Evolutionary conservation across 2,888 invertebrate genomes (phyloP), one percentile per base, ranked within the genome.

Genomic region (Isotomurus palustris): DNA sequence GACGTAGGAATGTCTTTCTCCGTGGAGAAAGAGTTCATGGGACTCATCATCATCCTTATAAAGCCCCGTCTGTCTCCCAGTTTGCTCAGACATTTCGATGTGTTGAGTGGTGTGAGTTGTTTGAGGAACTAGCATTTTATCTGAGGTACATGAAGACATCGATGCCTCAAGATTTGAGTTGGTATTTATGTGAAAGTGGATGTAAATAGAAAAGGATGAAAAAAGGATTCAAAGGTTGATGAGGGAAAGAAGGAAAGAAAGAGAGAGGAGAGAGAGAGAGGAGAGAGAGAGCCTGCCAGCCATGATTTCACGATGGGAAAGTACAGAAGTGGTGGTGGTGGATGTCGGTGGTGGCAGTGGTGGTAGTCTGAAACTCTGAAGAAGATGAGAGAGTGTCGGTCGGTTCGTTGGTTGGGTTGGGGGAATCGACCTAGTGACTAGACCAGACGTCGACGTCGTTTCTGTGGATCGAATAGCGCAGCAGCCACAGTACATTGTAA

Each of bases 341-440:
- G 19, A 19, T 38, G 38, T 38, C 38, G 38, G 38, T n/a, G n/a
- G n/a, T 38, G 6, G 38, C 17, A 17, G 14, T 19, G 38, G 19
- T 38, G 38, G 38, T 38, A n/a, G n/a, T n/a, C n/a, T 38, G 38
- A 14, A 8, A 19, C 19, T 40, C 41, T 40, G n/a, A 17, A 52
- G 52, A 41, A 38, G 40, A 28, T n/a, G n/a, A n/a, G n/a, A 56
- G 53, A 45, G 36, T 51, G 35, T 51, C 44, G 57, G 48, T 52
- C 40, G 48, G 44, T 32, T 53, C 28, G 53, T 41, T 49, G 40
- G 41, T 54, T 29, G 24, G 40, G 50, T 48, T 24, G 52, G 56
- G 53, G 58, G 53, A 56, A 58, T 56, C 62, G 56, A 62, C 58
- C 62, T 62, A 58, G 50, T 56, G 58, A 62, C 55, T 58, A 55